phyloP scores from a whole-genome alignment of 2,797 vertebrate genomes.

The Enteromius treurensis region DNA sequence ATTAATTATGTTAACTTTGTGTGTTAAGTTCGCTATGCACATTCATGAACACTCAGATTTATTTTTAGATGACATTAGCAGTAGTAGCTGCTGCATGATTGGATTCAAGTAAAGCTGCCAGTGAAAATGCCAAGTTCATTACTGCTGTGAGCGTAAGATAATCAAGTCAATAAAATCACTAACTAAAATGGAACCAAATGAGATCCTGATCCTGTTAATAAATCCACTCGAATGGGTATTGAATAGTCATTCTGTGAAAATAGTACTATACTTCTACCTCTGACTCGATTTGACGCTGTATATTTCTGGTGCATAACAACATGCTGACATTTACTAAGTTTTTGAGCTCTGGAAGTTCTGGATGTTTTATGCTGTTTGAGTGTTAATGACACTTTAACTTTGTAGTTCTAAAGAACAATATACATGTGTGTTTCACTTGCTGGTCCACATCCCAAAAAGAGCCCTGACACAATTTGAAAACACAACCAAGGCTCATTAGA shows the following conservation, averaged over 20 bases:
- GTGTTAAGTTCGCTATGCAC: not conserved
- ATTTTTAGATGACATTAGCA: conserved; percentile 16
- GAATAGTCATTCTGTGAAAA: not conserved
- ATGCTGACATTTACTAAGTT: not conserved
- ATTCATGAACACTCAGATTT: not conserved
- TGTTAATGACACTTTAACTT: not conserved
- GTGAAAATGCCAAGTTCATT: conserved; percentile 23
- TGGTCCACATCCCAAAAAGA: not conserved
- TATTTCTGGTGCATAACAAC: not conserved
- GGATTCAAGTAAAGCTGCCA: conserved; percentile 1
- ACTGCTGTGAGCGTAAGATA: conserved; percentile 5
- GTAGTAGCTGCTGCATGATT: conserved; percentile 9
- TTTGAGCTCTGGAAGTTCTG: not conserved
- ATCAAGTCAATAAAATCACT: conserved; percentile 12
- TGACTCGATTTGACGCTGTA: not conserved
- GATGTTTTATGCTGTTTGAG: not conserved
- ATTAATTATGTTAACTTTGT: not conserved
- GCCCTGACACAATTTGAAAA: not conserved
- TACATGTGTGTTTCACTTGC: not conserved
- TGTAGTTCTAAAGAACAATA: not conserved
- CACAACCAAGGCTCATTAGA: no score
- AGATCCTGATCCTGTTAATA: conserved; percentile 5
- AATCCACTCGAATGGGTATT: not conserved
- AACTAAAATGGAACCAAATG: not conserved
- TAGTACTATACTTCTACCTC: not conserved